Conservation (phyloP, 2,888 invertebrate species). For the Oxyteleia sp. region DNA sequence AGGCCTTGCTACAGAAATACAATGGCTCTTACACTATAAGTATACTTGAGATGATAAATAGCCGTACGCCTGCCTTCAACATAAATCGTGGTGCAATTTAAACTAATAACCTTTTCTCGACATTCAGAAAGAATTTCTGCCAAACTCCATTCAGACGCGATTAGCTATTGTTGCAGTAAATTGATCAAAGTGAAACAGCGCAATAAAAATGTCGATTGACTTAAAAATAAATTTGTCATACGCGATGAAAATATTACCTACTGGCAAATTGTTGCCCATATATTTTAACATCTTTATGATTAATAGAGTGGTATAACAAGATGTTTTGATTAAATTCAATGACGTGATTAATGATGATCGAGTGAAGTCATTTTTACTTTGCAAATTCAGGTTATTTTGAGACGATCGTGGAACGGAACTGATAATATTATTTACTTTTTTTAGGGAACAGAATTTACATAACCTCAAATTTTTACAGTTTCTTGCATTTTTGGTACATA, state of each 20-base stretch:
- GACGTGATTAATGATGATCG: too few species aligned
- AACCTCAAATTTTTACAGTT: too few species aligned
- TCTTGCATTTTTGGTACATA: too few species aligned
- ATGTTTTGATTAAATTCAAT: too few species aligned
- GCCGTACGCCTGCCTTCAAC: conserved; percentile 49
- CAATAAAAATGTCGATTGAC: conserved; percentile 28
- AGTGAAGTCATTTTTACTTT: too few species aligned
- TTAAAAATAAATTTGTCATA: conserved; percentile 18
- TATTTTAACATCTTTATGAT: too few species aligned
- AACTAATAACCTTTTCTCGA: conserved; percentile 70
- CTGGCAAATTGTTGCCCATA: conserved; percentile 22
- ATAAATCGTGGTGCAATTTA: conserved; percentile 66
- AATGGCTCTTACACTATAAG: conserved; percentile 59
- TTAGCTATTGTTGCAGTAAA: conserved; percentile 67
- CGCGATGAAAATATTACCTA: neutral
- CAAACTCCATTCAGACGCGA: conserved; percentile 52
- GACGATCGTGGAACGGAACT: too few species aligned
- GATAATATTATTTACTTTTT: too few species aligned
- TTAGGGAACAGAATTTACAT: too few species aligned
- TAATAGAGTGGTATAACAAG: too few species aligned
- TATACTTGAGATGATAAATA: conserved; percentile 64
- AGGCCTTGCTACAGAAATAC: conserved; percentile 60
- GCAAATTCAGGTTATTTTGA: too few species aligned
- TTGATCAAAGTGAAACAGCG: neutral
- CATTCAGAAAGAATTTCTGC: conserved; percentile 54